Evolutionary conservation across 2,113 vertebrate species (phyloP), one percentile per base, ranked within the genome.

Genomic region (Psophia crepitans): DNA sequence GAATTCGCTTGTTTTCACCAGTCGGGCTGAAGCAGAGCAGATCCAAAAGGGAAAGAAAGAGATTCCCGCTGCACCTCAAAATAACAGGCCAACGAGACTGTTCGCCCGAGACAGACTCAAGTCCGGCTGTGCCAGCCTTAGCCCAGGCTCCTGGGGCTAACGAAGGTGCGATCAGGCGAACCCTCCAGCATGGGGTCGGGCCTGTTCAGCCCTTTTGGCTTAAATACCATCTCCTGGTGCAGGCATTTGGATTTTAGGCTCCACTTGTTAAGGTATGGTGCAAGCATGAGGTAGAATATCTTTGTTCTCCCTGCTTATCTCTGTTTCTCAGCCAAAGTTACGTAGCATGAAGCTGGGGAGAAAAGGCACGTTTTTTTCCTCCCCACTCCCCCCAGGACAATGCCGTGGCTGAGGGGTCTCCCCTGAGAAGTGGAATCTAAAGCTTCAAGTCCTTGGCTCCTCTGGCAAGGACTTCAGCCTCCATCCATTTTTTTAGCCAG

Each of bases 21-120:
- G 24, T 13, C 14, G 8, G 20, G 54, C 56, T 44, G 23, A 78
- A 57, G 48, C 41, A 77, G 12, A 27, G 44, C 28, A n/a, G 51
- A 46, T 17, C 61, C 54, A 11, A 83, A 51, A 26, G 19, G 70
- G 46, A 46, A 75, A 77, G 53, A 32, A 12, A 12, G 33, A 54
- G 33, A 8, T 15, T 51, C 37, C 11, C 14, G 9, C 35, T n/a
- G 22, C 32, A 8, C 48, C 61, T 33, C n/a, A 53, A 37, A 51
- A 24, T 17, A 28, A 57, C 16, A 4, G 2, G 26, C 8, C 0
- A 0, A 19, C 28, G 49, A 35, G 35, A 41, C 10, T 5, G 12
- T 19, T 64, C 49, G 51, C 32, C 27, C 43, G 58, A 44, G 65
- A 12, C 32, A 9, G 49, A 16, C 8, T 28, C 14, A 8, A 33